Base-by-base conservation (phyloP, 23 tunicate species). In the Ciona savignyi region DNA sequence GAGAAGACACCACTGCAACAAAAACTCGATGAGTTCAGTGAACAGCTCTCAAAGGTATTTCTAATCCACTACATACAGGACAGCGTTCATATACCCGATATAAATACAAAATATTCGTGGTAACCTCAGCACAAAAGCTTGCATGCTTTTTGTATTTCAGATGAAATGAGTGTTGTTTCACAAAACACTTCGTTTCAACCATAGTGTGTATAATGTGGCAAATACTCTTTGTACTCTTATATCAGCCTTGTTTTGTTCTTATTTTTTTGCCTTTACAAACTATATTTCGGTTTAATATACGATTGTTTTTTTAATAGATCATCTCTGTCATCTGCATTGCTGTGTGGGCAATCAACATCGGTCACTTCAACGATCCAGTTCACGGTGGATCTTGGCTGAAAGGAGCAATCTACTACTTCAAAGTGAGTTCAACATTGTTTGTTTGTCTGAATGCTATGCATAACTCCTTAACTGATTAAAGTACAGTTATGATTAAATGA, bases 261-360 rank as follows among this genome's bases (percentile, higher is more conserved):
- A n/a, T n/a, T n/a, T n/a, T n/a, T n/a, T n/a, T n/a, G n/a, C n/a
- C n/a, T n/a, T n/a, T n/a, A n/a, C n/a, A n/a, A n/a, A n/a, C n/a
- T n/a, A n/a, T n/a, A n/a, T n/a, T n/a, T n/a, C n/a, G n/a, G n/a
- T n/a, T n/a, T n/a, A n/a, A n/a, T n/a, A n/a, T n/a, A n/a, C n/a
- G n/a, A n/a, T n/a, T n/a, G n/a, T n/a, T n/a, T n/a, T n/a, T n/a
- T n/a, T n/a, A n/a, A n/a, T n/a, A n/a, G n/a, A 81, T 93, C 70
- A 93, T 93, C 72, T 73, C 98, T 25, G 48, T 93, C 32, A 93
- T 93, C 69, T 93, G 98, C 65, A 83, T 93, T 63, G 87, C 93
- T 23, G 98, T 93, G 26, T 93, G 98, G 98, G 98, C 93, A 1
- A 93, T 93, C 68, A 93, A 93, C 73, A 93, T 93, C 60, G 98